Evolutionary conservation across 2,888 invertebrate species (phyloP), one percentile per base, ranked within the genome.

Genomic region (Mesorhabditis spiculigera): DNA sequence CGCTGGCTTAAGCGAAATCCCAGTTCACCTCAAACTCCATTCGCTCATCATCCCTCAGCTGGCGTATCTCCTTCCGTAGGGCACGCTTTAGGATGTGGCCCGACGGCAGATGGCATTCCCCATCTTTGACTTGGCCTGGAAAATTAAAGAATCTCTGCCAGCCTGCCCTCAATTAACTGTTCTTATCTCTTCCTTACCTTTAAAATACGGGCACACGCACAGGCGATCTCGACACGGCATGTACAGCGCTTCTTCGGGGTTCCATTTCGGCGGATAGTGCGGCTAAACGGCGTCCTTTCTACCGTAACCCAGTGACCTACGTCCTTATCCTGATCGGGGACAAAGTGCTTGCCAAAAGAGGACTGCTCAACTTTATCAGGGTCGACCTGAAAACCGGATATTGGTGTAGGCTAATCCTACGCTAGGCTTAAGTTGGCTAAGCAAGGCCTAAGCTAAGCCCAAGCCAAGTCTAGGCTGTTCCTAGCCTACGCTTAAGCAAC

Each of bases 181-280:
- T 50, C 58, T 13, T 13, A 5, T 58, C 45, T n/a, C 3, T 8
- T 5, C 8, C 66, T 44, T 8, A 75, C 77, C 77, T 45, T 73
- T 71, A 62, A 73, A 82, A 67, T 75, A 77, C 16, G 75, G 77
- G 68, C 82, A 82, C 16, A 78, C 72, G 65, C 81, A 82, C n/a
- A 73, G 69, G 63, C 74, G 68, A 43, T 79, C 77, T 76, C 80
- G 68, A 68, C 82, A 82, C 41, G 74, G 72, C 68, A 81, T 63
- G 66, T 80, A 81, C 10, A 73, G 70, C 43, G 50, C 45, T 45
- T 78, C 76, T 28, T 73, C 70, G 6, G 63, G 64, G 16, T 61
- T 74, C 78, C 76, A 76, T 45, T 73, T 72, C 4, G 75, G 75
- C 8, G 72, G 10, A 67, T 50, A 6, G 28, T n/a, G 50, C 13